phyloP scores from a whole-genome alignment of 2,113 vertebrate genomes.

The Plotosus lineatus region DNA sequence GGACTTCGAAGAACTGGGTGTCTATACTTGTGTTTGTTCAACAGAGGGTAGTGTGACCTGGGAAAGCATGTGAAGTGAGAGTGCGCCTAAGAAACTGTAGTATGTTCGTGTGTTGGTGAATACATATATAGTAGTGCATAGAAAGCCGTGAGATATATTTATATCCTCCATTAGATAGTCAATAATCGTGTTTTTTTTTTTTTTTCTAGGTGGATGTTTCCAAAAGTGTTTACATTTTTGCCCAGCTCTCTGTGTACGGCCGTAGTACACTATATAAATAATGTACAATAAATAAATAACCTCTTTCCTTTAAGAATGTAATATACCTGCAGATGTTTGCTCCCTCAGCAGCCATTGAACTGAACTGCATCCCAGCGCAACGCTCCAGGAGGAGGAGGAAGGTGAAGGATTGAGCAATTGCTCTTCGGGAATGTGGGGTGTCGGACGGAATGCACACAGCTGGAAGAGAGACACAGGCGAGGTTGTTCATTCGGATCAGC shows the following conservation, averaged over 20 bases:
- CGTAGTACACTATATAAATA: background rate
- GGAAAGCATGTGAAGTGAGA: constrained; percentile 22
- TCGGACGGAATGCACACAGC: constrained; percentile 68
- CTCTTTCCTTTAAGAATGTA: background rate
- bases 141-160: constrained; percentile 38
- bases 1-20: constrained; percentile 20
- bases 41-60: constrained; percentile 24
- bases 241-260: constrained; percentile 13
- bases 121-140: constrained; percentile 44
- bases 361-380: constrained; percentile 19
- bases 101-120: constrained; percentile 43
- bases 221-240: constrained; percentile 13
- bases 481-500: constrained; percentile 67
- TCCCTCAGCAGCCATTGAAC: constrained; percentile 16
- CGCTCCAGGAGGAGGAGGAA: constrained; percentile 57
- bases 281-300: too few species aligned
- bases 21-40: constrained; percentile 37
- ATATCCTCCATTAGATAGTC: constrained; percentile 35
- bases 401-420: constrained; percentile 73
- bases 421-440: constrained; percentile 71
- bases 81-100: constrained; percentile 38
- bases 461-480: constrained; percentile 66
- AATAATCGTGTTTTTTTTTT: constrained; percentile 34
- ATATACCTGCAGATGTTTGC: constrained; percentile 27
- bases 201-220: constrained; percentile 36